Percentiles rank a stretch among this genome's conserved stretches.
These are phyloP conservation scores for Neopelma chrysocephalum DNA, from an alignment of 2,797 vertebrate species.

Conservation along the genomic window DNA sequence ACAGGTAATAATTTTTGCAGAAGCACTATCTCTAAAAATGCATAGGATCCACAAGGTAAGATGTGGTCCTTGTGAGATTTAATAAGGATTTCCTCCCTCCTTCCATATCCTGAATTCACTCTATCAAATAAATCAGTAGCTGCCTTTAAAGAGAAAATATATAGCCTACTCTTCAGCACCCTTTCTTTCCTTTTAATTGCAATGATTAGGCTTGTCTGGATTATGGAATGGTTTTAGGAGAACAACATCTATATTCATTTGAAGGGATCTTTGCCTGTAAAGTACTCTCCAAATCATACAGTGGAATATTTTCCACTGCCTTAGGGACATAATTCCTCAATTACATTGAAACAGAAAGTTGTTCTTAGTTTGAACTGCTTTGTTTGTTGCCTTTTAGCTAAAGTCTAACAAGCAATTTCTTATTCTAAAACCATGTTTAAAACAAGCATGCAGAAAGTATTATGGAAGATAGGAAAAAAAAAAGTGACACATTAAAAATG, in stretches of 20 bases:
- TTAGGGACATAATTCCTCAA: neutral
- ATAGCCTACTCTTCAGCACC: neutral
- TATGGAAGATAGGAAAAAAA: neutral
- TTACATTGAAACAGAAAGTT: neutral
- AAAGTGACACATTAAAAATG: constrained; percentile 49
- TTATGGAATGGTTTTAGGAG: constrained; percentile 34
- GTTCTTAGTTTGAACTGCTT: neutral
- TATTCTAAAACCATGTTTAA: constrained; percentile 15
- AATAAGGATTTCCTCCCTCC: neutral
- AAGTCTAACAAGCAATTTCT: constrained; percentile 3
- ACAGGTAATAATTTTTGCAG: neutral
- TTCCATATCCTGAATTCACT: neutral
- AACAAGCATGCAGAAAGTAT: constrained; percentile 7
- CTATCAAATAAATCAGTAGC: constrained; percentile 17
- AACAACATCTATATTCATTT: constrained; percentile 28
- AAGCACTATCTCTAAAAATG: neutral
- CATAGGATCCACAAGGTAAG: neutral
- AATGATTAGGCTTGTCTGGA: constrained; percentile 29
- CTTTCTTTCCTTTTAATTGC: constrained; percentile 26
- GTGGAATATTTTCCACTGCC: neutral
- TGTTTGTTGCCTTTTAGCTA: constrained; percentile 12
- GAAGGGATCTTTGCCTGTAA: constrained; percentile 13
- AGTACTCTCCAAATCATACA: neutral
- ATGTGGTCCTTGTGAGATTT: neutral
- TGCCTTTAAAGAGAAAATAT: constrained; percentile 16